Conservation (phyloP, 2,113 vertebrate species). For the Raphicerus campestris region DNA sequence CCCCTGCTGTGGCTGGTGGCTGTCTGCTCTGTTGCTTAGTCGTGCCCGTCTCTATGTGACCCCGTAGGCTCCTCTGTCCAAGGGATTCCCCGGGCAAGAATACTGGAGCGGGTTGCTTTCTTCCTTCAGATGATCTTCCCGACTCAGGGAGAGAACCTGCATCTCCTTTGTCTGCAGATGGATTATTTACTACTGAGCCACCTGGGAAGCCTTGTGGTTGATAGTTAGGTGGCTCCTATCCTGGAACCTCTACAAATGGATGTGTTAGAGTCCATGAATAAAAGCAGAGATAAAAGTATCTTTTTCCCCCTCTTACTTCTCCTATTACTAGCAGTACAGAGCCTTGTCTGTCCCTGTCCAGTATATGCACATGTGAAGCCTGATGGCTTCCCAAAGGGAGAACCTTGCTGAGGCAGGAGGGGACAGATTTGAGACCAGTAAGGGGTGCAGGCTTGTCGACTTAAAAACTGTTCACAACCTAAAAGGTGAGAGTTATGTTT, state of each 20-base stretch:
- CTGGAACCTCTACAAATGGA: background rate
- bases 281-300: background rate
- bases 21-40: background rate
- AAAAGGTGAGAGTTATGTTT: background rate
- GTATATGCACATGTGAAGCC: background rate
- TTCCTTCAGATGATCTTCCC: background rate
- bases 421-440: background rate
- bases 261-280: background rate
- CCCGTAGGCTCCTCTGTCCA: background rate
- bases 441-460: background rate
- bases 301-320: background rate
- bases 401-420: background rate
- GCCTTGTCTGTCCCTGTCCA: background rate
- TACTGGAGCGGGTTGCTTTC: background rate
- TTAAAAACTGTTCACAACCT: background rate
- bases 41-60: background rate
- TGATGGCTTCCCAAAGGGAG: background rate
- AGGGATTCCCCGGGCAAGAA: background rate
- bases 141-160: background rate
- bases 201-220: background rate
- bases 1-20: background rate
- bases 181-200: background rate
- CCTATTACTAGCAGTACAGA: background rate
- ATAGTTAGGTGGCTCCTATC: background rate
- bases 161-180: background rate